phyloP scores from a whole-genome alignment of 2,888 invertebrate genomes.

The Hirtodrosophila alboralis region DNA sequence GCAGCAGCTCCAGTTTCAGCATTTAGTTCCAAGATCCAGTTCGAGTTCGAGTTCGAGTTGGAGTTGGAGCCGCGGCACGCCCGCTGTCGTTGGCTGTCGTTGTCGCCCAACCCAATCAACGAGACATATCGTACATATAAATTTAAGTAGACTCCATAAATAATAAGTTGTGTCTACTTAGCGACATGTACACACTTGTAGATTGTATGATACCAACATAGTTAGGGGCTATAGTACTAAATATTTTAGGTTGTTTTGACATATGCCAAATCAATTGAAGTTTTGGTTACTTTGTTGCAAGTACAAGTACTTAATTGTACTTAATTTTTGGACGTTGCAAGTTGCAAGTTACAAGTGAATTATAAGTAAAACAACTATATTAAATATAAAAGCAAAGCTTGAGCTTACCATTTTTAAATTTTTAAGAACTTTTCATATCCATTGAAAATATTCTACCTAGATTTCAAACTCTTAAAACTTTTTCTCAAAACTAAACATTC shows the following conservation, averaged over 20 bases:
- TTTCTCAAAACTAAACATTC: no score
- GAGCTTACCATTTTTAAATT: no score
- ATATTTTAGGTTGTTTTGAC: conserved; percentile 25
- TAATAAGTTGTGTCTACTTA: conserved; percentile 77
- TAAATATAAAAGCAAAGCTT: no score
- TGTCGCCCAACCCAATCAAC: conserved; percentile 72
- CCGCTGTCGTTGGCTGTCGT: conserved; percentile 62
- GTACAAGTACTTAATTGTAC: conserved; percentile 1
- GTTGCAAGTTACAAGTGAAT: conserved; percentile 18
- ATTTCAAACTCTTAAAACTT: no score
- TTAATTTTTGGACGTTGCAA: no score
- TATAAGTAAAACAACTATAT: conserved; percentile 11
- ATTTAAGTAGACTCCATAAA: conserved; percentile 74
- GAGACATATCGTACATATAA: conserved; percentile 41
- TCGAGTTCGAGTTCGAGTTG: conserved; percentile 9
- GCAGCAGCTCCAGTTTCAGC: conserved; percentile 3
- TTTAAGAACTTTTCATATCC: no score
- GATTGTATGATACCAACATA: conserved; percentile 51
- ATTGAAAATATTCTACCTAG: no score
- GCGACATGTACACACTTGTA: conserved; percentile 68
- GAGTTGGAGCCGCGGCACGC: conserved; percentile 54
- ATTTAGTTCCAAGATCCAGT: conserved; percentile 2
- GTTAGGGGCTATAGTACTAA: conserved; percentile 7
- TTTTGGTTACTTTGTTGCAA: conserved; percentile 26
- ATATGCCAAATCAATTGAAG: conserved; percentile 32